phyloP scores from a whole-genome alignment of 2,113 vertebrate species.

The Cyprinus carpio region DNA sequence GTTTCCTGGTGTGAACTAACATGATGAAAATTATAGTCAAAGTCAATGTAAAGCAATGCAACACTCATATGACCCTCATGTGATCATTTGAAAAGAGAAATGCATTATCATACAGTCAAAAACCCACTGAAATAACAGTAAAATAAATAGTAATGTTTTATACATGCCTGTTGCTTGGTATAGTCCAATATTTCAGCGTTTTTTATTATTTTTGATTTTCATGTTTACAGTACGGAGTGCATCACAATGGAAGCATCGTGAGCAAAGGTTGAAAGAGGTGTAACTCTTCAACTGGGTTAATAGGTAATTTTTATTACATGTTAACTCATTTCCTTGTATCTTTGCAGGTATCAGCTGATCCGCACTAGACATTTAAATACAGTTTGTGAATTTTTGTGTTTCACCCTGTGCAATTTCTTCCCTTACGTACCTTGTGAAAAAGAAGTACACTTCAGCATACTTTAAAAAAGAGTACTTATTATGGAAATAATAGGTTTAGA shows the following conservation, averaged over 20 bases:
- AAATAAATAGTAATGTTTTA: neutral
- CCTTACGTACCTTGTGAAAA: neutral
- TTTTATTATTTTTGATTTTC: neutral
- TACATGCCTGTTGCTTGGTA: neutral
- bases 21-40: too few species aligned
- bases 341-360: neutral
- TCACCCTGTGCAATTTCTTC: neutral
- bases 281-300: constrained; percentile 63
- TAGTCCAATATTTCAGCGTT: constrained; percentile 4
- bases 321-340: neutral
- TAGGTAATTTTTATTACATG: constrained; percentile 64
- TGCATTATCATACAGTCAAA: neutral
- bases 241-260: constrained; percentile 47
- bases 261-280: constrained; percentile 70
- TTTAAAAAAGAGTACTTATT: too few species aligned
- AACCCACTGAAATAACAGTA: neutral
- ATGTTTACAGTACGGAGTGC: neutral
- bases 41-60: neutral
- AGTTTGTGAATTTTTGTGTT: neutral
- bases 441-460: neutral
- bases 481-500: too few species aligned
- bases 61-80: constrained; percentile 47
- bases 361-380: neutral
- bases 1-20: too few species aligned
- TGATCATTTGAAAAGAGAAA: neutral